phyloP scores from a whole-genome alignment of 1,140 invertebrate genomes.

The Aphelenchoides fujianensis region DNA sequence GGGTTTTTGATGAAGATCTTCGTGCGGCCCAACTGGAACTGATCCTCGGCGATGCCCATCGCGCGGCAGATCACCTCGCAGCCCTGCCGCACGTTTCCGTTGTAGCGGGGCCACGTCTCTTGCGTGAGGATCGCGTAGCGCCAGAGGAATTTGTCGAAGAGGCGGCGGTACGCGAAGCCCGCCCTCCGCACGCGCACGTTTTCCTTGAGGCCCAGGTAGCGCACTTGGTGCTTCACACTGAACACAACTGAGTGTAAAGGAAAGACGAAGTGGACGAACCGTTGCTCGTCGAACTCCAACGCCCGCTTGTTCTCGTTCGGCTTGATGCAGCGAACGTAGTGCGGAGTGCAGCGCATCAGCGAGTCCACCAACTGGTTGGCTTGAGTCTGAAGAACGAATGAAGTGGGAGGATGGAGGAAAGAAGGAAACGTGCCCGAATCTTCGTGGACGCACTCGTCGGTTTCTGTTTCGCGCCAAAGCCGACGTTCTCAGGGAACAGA shows the following conservation, averaged over 20 bases:
- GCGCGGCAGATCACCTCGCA: slow-evolving; percentile 67
- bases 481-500: slow-evolving; percentile 70
- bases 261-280: slow-evolving; percentile 61
- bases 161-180: slow-evolving; percentile 70
- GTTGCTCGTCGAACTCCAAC: slow-evolving; percentile 74
- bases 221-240: slow-evolving; percentile 69
- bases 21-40: slow-evolving; percentile 72
- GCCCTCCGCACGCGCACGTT: slow-evolving; percentile 71
- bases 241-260: background rate
- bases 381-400: slow-evolving; percentile 66
- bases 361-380: slow-evolving; percentile 73
- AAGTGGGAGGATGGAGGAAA: no score
- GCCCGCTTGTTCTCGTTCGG: slow-evolving; percentile 75
- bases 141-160: slow-evolving; percentile 70
- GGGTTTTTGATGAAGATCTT: slow-evolving; percentile 78
- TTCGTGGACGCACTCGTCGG: slow-evolving; percentile 74
- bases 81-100: slow-evolving; percentile 68
- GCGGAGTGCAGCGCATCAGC: slow-evolving; percentile 73
- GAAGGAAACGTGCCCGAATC: slow-evolving; percentile 67
- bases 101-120: slow-evolving; percentile 72
- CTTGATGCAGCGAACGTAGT: slow-evolving; percentile 76
- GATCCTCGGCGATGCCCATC: slow-evolving; percentile 70
- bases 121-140: slow-evolving; percentile 70
- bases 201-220: slow-evolving; percentile 71
- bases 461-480: slow-evolving; percentile 67